Base-by-base conservation (phyloP, 2,113 vertebrate species). In the Lagopus muta region DNA sequence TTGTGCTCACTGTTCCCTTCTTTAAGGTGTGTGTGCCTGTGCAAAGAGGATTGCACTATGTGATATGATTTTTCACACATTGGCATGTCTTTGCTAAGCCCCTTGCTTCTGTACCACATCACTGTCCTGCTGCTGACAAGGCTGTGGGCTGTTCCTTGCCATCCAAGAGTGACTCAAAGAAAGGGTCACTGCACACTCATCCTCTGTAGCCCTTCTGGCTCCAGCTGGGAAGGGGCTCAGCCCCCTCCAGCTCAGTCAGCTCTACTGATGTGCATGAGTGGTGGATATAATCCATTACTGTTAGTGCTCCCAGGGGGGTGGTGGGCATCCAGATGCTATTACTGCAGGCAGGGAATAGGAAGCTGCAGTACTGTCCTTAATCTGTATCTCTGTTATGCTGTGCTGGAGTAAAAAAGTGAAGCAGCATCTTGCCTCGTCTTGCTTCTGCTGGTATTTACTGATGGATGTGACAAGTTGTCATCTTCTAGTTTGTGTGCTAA, bases 401-500 rank as follows among this genome's bases (percentile, higher is more conserved):
- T 10, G 32, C 28, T 38, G 16, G 8, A 28, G 78, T 19, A 30
- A 10, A 54, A 81, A 91, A 82, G 62, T 82, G 77, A 88, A 86
- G 71, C 13, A 79, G n/a, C 45, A 70, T 94, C 52, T 64, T 61
- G 57, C 24, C 34, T 90, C 7, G 18, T 84, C 58, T 94, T 48
- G 34, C 28, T 88, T 88, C 48, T 81, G 30, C 70, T 84, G 22
- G 45, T 86, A 58, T 92, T 95, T 95, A 89, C 83, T 66, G 34
- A 22, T 6, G 62, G 64, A 54, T 74, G 75, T 89, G 82, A 93
- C 74, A 87, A 88, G 75, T 80, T 88, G 93, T 92, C 92, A 52
- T 86, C 64, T 90, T 92, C 74, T 76, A 64, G 55, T 95, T 92
- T 80, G 81, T 84, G 77, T 86, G 86, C 86, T 82, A 88, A 94